Conservation (phyloP, 2,888 invertebrate species). For the Heliconius ethilla region DNA sequence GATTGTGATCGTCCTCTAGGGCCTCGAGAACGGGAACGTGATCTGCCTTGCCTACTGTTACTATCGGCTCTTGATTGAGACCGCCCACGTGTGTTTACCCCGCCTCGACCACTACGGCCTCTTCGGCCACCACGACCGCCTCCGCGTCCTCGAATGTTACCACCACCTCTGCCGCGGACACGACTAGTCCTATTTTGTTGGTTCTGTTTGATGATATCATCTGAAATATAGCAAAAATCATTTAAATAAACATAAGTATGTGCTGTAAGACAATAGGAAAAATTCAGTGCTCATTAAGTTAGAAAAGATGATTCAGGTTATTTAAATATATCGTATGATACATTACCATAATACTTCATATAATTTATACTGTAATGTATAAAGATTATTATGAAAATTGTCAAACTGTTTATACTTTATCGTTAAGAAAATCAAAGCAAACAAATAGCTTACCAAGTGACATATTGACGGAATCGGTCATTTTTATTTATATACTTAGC, state of each 20-base stretch:
- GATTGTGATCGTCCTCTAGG: conserved; percentile 45
- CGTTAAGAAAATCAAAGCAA: background rate
- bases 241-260: background rate
- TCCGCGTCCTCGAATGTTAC: conserved; percentile 50
- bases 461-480: conserved; percentile 74
- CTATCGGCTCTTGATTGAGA: conserved; percentile 52
- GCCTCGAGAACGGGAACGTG: conserved; percentile 56
- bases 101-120: conserved; percentile 53
- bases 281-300: conserved; percentile 62
- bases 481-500: conserved; percentile 47
- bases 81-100: conserved; percentile 56
- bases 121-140: conserved; percentile 55
- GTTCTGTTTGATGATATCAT: conserved; percentile 72
- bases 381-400: background rate
- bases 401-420: background rate
- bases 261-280: background rate
- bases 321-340: background rate
- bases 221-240: conserved; percentile 49
- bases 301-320: conserved; percentile 54
- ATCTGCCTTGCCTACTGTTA: conserved; percentile 55
- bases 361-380: background rate
- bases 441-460: conserved; percentile 64
- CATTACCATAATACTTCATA: background rate
- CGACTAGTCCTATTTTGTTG: conserved; percentile 66
- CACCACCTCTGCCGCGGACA: conserved; percentile 65